Evolutionary conservation across 2,113 vertebrate genomes (phyloP).

Genomic region (Heterochromis multidens): DNA sequence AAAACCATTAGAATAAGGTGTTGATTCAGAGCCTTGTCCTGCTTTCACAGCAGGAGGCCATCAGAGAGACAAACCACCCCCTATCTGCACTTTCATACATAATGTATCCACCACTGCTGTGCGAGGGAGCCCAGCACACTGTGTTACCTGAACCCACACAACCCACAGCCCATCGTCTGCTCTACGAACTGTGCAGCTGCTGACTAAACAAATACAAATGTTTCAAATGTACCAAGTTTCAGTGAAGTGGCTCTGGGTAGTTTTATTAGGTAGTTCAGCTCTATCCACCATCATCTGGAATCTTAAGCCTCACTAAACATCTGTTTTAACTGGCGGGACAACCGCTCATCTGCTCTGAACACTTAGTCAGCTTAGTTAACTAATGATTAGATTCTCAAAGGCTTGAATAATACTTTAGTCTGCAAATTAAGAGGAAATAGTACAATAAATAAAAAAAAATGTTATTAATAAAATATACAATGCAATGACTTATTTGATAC

Average conservation of each 20-base stretch:
- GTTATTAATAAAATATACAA: not conserved
- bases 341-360: not conserved
- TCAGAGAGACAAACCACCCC: not conserved
- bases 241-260: not conserved
- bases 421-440: not conserved
- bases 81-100: not conserved
- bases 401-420: not conserved
- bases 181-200: not conserved
- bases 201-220: not conserved
- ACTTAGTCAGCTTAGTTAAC: not conserved
- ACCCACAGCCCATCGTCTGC: not conserved
- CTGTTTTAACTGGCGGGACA: not conserved
- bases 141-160: not conserved
- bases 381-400: not conserved
- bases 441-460: not conserved
- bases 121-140: not conserved
- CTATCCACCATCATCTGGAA: not conserved
- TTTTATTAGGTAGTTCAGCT: not conserved
- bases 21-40: not conserved
- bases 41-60: not conserved
- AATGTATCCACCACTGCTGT: not conserved
- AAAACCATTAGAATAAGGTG: not conserved
- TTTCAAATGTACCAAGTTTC: not conserved
- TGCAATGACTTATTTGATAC: not conserved
- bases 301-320: not conserved